Percentiles rank a stretch among this genome's conserved stretches.
Conservation (phyloP, 2,797 vertebrate genomes). For the Tokudaia muenninki region DNA sequence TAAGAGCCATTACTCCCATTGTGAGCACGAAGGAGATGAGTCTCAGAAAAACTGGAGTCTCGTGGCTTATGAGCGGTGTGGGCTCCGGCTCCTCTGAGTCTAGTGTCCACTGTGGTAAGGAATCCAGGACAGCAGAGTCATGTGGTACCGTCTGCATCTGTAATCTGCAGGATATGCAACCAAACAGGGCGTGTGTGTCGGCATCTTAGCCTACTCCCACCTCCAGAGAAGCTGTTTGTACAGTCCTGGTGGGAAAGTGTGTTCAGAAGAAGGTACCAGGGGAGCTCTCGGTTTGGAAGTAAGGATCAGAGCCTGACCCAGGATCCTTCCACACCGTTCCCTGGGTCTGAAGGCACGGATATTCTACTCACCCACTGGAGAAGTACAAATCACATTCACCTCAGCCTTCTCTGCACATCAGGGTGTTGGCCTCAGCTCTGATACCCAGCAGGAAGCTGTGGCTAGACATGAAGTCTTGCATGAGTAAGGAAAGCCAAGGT, state of each 20-base stretch:
- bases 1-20: background rate
- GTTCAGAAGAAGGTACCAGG: background rate
- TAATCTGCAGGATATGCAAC: background rate
- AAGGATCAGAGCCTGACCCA: slow-evolving; percentile 14
- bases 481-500: slow-evolving; percentile 36
- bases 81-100: background rate
- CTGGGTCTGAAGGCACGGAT: background rate
- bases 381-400: slow-evolving; percentile 16
- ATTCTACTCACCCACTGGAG: background rate
- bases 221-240: background rate
- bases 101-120: background rate
- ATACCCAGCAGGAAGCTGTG: slow-evolving; percentile 25
- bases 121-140: background rate
- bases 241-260: background rate
- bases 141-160: background rate
- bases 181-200: background rate
- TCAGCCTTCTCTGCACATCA: background rate
- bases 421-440: background rate
- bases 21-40: background rate
- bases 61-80: background rate
- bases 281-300: background rate
- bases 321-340: background rate
- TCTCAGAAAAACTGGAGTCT: slow-evolving; percentile 37
- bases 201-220: background rate
- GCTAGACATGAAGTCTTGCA: slow-evolving; percentile 28